These are phyloP conservation scores for Hydrocynus forskahlii DNA, from an alignment of 2,797 vertebrate species.

Conservation along the genomic window DNA sequence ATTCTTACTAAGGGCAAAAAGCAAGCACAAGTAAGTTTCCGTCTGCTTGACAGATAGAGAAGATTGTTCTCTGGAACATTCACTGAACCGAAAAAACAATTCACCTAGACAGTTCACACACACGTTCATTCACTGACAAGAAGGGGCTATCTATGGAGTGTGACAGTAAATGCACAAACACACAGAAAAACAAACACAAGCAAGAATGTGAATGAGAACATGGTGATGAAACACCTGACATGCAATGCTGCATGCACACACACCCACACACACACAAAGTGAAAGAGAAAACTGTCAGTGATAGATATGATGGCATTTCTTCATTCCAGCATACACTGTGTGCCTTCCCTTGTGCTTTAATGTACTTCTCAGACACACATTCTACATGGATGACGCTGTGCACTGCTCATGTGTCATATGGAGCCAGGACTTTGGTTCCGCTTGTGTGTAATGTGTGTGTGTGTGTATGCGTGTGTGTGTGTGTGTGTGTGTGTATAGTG, in stretches of 20 bases:
- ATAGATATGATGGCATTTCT: not conserved
- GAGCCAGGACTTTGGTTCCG: slow-evolving; percentile 59
- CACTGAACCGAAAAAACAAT: slow-evolving; percentile 37
- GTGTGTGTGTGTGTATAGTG: slow-evolving; percentile 41
- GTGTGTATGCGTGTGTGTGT: slow-evolving; percentile 48
- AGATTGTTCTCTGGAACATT: slow-evolving; percentile 23
- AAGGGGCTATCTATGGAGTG: slow-evolving; percentile 45
- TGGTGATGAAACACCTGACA: slow-evolving; percentile 29
- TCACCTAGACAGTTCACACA: not conserved
- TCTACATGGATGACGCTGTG: slow-evolving; percentile 48
- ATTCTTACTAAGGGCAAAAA: too few relatives aligned
- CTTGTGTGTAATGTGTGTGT: slow-evolving; percentile 36
- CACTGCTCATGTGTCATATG: slow-evolving; percentile 55
- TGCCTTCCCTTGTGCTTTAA: slow-evolving; percentile 17
- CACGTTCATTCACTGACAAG: slow-evolving; percentile 36
- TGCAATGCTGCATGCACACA: slow-evolving; percentile 8
- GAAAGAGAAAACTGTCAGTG: slow-evolving; percentile 17
- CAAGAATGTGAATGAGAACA: not conserved
- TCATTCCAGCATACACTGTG: slow-evolving; percentile 4
- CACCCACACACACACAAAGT: slow-evolving; percentile 8
- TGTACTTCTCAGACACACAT: slow-evolving; percentile 48
- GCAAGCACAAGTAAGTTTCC: not conserved
- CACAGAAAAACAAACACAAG: slow-evolving; percentile 17
- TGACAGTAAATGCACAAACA: slow-evolving; percentile 39
- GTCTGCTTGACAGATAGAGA: not conserved